Base-by-base conservation (phyloP, 2,797 vertebrate genomes). In the Philypnodon macrostomus region DNA sequence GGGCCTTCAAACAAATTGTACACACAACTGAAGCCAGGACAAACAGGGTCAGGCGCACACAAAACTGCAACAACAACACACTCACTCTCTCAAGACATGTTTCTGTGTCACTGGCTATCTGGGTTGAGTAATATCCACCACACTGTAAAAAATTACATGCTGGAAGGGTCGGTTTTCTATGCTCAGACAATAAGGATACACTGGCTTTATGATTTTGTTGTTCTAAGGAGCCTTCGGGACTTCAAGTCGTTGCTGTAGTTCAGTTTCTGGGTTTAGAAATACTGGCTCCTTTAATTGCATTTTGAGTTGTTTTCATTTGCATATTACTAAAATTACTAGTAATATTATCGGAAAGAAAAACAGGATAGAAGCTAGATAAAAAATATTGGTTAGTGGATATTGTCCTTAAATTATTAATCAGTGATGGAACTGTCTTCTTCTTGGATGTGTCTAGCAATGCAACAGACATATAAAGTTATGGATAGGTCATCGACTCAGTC, bases 91-190 rank as follows among this genome's bases (percentile, higher is more conserved):
- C 44, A 21, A 30, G 27, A 45, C 15, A 58, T 60, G 24, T 68
- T 73, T 73, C 66, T 54, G 63, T 64, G 71, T 61, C 64, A 71
- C 48, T 70, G 54, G 31, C 42, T 27, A 51, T 71, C 57, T 62
- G 45, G 61, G 48, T 48, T 65, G 39, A 45, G 48, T 46, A 49
- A 37, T 37, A 45, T 23, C 58, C 33, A 12, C 24, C 44, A 37
- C 49, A 57, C 50, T 73, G 48, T 48, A 49, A 70, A 70, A 70
- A 58, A 51, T 45, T n/a, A 42, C 15, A 48, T 4, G 12, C 17
- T 21, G 6, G 6, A 18, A 26, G 47, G 42, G 5, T 36, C 12
- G 0, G 29, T 36, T 53, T 19, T 18, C 44, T 31, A 7, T n/a
- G 26, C 4, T 8, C 15, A 17, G 27, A 44, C 17, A 39, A 40